Conservation (phyloP, 37 sponge, comb jelly and placozoan species). For the Halisarca cf. caerulea region DNA sequence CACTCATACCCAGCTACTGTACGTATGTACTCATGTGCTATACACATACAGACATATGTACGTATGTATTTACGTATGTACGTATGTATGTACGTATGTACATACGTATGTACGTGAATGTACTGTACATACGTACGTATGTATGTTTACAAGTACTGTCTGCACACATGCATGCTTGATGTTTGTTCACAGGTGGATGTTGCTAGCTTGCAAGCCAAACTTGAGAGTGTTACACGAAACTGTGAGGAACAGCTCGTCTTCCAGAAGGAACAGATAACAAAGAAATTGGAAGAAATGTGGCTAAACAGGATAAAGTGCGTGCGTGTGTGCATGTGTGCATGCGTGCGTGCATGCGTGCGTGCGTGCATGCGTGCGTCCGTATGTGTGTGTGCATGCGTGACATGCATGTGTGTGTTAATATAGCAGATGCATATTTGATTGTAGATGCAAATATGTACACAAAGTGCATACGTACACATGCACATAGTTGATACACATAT, state of each 20-base stretch:
- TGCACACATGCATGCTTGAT: not conserved
- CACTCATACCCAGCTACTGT: no score
- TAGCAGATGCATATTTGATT: no score
- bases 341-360: not conserved
- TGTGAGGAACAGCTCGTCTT: conserved; percentile 18
- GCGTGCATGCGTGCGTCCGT: no score
- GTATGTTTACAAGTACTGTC: no score
- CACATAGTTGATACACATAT: no score
- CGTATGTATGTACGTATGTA: not conserved
- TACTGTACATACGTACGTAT: not conserved
- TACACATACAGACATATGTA: not conserved
- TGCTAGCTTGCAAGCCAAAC: not conserved
- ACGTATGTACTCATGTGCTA: not conserved
- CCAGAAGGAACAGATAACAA: conserved; percentile 24
- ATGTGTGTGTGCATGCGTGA: no score
- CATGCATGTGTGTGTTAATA: no score
- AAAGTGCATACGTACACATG: no score
- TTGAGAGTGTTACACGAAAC: not conserved
- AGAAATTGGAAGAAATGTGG: conserved; percentile 46
- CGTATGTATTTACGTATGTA: not conserved
- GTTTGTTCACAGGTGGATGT: not conserved
- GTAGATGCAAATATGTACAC: no score
- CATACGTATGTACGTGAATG: not conserved
- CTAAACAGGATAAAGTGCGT: conserved; percentile 41
- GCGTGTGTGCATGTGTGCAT: not conserved